Conservation (phyloP, 2,113 vertebrate species). For the Cavia porcellus region DNA sequence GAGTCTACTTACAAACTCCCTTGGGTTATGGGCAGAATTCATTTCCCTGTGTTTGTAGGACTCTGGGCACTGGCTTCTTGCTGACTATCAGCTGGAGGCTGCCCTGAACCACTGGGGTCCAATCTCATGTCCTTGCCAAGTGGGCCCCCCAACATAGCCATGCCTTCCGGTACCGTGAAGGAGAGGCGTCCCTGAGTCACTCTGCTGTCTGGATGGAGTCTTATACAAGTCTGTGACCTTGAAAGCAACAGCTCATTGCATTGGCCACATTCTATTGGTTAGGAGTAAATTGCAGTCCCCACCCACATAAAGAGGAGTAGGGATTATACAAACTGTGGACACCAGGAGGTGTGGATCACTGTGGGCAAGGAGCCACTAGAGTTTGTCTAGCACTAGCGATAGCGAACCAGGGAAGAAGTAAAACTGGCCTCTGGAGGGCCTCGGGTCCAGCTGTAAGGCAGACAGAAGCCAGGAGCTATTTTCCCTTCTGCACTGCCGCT, state of each 20-base stretch:
- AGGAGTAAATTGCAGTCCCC: background rate
- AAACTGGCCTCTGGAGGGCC: background rate
- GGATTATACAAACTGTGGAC: background rate
- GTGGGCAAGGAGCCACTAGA: background rate
- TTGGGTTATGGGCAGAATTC: background rate
- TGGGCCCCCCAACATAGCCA: background rate
- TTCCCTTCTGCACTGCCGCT: background rate
- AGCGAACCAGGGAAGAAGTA: background rate
- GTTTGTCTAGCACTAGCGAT: background rate
- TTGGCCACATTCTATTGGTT: background rate
- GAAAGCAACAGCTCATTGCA: background rate
- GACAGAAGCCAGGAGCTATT: background rate
- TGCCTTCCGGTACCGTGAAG: background rate
- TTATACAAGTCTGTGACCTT: background rate
- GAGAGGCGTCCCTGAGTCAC: background rate
- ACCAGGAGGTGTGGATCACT: background rate
- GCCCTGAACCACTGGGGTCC: background rate
- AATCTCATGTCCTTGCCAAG: background rate
- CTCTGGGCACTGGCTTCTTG: background rate
- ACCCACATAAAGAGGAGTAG: background rate
- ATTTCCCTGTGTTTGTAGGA: background rate
- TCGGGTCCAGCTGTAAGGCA: background rate
- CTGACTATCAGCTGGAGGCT: background rate
- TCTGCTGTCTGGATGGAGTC: background rate
- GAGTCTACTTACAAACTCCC: background rate